Evolutionary conservation across 2,113 vertebrate species (phyloP), one percentile per base, ranked within the genome.

Genomic region (Aspiorhynchus laticeps): DNA sequence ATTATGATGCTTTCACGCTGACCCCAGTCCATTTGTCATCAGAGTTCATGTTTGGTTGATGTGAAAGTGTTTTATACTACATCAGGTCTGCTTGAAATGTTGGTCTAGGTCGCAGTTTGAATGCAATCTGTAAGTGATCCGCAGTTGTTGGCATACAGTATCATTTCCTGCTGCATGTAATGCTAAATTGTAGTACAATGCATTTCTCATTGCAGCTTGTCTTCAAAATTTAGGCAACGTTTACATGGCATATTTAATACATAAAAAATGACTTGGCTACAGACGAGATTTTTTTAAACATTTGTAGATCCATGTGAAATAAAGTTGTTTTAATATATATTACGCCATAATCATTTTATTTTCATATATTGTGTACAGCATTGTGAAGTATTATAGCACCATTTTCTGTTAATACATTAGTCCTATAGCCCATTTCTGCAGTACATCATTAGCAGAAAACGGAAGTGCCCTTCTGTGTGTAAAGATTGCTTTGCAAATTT

Each of bases 11-110:
- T 43, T 75, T 75, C 71, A 14, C 2, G 2, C 21, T 43, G 21
- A 74, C 71, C 71, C 36, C 21, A 74, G 33, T 74, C 71, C 71
- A 71, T 71, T 71, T 71, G 33, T 73, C 33, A 10, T 46, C 41
- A n/a, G 73, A 75, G 24, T 75, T 73, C 71, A n/a, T 6, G 38
- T 43, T 24, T 74, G 71, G 9, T 43, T 74, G 36, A 11, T 67
- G 63, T 31, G 12, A 67, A 67, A 67, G 63, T 69, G 65, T 43
- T 75, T n/a, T 43, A n/a, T 24, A 43, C 38, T 2, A 24, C 38
- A 74, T 43, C 24, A 43, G 73, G 21, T 75, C 38, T 43, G 5
- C 38, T 43, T 43, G 38, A 46, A 75, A 75, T 43, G 24, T n/a
- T 26, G 38, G 21, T 26, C 11, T 43, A 24, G 73, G 38, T 43